A percentile compares a stretch with the other conserved stretches of the same genome.
phyloP scores from a whole-genome alignment of 2,113 vertebrate species.

The Hemichromis elongatus region DNA sequence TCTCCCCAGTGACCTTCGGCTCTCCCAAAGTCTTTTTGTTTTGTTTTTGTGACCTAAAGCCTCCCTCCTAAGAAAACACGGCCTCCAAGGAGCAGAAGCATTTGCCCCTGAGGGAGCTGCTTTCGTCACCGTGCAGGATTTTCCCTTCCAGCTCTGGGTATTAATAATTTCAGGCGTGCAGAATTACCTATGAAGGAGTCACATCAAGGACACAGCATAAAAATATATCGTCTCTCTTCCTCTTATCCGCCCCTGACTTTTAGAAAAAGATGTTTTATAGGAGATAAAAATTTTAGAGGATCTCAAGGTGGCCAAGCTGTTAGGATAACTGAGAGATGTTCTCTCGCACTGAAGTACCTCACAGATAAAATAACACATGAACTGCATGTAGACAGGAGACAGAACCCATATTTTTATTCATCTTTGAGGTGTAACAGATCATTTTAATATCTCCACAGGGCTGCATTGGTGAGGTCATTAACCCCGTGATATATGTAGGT shows the following conservation, averaged over 20 bases:
- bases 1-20: background rate
- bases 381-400: background rate
- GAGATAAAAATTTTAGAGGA: background rate
- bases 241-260: background rate
- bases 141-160: constrained; percentile 9
- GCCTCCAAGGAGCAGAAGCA: background rate
- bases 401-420: background rate
- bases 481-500: background rate
- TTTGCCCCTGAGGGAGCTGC: background rate
- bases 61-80: background rate
- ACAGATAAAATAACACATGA: background rate
- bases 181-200: constrained; percentile 21
- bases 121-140: background rate
- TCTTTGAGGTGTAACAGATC: background rate
- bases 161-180: background rate
- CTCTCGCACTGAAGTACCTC: background rate
- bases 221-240: background rate
- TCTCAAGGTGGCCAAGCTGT: background rate
- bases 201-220: background rate
- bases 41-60: background rate
- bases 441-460: background rate
- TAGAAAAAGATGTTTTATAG: background rate
- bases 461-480: constrained; percentile 1
- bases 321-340: background rate
- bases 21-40: background rate